These are phyloP conservation scores for Morone chrysops DNA, from an alignment of 2,113 vertebrate genomes.

Conservation along the genomic window DNA sequence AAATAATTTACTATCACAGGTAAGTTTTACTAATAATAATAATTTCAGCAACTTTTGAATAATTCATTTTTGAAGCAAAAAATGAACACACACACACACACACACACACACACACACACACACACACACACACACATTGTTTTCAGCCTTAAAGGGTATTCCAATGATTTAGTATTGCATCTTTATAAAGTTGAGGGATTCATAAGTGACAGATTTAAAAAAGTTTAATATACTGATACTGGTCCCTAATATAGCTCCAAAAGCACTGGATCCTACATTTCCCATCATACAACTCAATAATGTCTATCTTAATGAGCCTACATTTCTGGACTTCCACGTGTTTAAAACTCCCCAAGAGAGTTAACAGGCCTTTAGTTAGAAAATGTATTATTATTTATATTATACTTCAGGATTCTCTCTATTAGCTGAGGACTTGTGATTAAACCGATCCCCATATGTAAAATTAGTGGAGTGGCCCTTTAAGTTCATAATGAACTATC, in stretches of 20 bases:
- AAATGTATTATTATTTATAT: too few species aligned
- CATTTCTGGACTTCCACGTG: not conserved
- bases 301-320: not conserved
- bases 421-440: not conserved
- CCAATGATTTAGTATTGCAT: not conserved
- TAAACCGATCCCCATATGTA: not conserved
- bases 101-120: not conserved
- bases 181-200: not conserved
- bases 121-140: not conserved
- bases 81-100: not conserved
- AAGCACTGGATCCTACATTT: not conserved
- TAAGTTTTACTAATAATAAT: not conserved
- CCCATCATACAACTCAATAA: not conserved
- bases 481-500: not conserved
- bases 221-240: not conserved
- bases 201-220: not conserved
- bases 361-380: not conserved
- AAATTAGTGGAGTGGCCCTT: not conserved
- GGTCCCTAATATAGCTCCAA: not conserved
- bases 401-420: not conserved
- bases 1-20: not conserved
- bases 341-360: not conserved
- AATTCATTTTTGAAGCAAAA: not conserved
- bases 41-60: not conserved
- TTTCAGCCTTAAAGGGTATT: not conserved